A percentile compares a stretch with the other conserved stretches of the same genome.
These are phyloP conservation scores for Indicator indicator DNA, from an alignment of 2,113 vertebrate genomes.

Conservation along the genomic window DNA sequence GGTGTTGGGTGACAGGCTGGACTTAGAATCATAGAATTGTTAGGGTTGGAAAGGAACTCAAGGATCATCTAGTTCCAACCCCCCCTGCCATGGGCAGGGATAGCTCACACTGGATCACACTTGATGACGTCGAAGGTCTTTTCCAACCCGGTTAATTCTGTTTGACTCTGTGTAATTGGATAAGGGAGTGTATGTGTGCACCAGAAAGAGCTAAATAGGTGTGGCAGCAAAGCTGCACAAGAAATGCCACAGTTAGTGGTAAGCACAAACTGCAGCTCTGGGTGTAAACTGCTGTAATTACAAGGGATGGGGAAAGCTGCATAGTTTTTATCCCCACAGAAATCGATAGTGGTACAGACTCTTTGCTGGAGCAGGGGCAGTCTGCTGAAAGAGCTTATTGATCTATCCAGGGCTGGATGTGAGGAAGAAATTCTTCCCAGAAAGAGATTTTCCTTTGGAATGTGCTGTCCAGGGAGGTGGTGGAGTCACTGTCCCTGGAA, in stretches of 20 bases:
- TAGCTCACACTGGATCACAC: too few species aligned
- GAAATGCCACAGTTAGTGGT: slow-evolving; percentile 58
- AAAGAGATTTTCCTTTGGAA: too few species aligned
- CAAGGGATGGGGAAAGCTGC: slow-evolving; percentile 43
- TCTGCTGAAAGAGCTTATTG: slow-evolving; percentile 69
- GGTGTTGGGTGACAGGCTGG: too few species aligned
- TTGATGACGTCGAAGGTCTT: too few species aligned
- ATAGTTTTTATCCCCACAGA: slow-evolving; percentile 69
- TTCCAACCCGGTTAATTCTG: too few species aligned
- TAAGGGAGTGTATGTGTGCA: slow-evolving; percentile 10
- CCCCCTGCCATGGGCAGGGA: too few species aligned
- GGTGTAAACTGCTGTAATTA: slow-evolving; percentile 76
- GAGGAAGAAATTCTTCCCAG: too few species aligned
- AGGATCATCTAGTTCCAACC: too few species aligned
- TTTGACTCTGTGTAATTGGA: background rate
- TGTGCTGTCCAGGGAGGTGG: too few species aligned
- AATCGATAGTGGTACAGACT: slow-evolving; percentile 68
- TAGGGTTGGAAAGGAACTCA: too few species aligned
- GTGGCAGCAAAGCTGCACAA: slow-evolving; percentile 52
- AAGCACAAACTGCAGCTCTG: slow-evolving; percentile 65
- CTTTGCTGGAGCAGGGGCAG: slow-evolving; percentile 45
- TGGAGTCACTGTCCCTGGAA: too few species aligned
- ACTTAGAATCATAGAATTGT: too few species aligned
- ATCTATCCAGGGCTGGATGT: slow-evolving; percentile 38
- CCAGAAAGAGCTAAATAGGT: slow-evolving; percentile 60